Evolutionary conservation across 2,113 vertebrate species (phyloP).

Genomic region (Cavia porcellus): DNA sequence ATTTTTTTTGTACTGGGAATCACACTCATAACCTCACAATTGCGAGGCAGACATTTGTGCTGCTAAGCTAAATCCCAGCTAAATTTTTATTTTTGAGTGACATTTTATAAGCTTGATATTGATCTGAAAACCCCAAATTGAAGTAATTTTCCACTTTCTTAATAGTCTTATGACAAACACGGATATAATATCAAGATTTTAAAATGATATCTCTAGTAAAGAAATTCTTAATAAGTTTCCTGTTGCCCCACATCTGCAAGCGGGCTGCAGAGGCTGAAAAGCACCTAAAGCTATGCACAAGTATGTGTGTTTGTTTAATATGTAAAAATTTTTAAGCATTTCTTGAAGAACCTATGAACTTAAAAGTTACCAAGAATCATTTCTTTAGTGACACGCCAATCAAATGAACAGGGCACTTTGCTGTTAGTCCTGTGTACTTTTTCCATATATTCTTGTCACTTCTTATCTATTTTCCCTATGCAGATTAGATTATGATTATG

Average conservation of each 20-base stretch:
- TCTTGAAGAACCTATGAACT: background rate
- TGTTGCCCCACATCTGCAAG: background rate
- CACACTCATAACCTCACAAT: too few relatives aligned
- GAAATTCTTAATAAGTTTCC: background rate
- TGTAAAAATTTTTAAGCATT: background rate
- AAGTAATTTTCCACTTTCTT: background rate
- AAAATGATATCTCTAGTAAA: conserved; percentile 10
- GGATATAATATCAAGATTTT: background rate
- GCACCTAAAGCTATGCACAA: background rate
- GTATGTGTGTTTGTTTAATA: background rate
- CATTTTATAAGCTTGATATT: background rate
- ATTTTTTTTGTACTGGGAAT: background rate
- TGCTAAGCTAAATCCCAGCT: too few relatives aligned
- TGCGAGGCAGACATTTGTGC: too few relatives aligned
- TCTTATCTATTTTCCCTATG: background rate
- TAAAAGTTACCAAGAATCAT: background rate
- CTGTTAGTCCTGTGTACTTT: background rate
- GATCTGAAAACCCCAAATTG: background rate
- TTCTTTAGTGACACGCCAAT: background rate
- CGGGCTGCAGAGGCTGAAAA: background rate
- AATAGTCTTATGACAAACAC: background rate
- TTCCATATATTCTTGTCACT: background rate
- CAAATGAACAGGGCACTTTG: background rate
- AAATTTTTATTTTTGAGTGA: background rate
- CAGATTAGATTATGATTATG: background rate